phyloP scores from a whole-genome alignment of 2,113 vertebrate genomes.

The Microtus richardsoni region DNA sequence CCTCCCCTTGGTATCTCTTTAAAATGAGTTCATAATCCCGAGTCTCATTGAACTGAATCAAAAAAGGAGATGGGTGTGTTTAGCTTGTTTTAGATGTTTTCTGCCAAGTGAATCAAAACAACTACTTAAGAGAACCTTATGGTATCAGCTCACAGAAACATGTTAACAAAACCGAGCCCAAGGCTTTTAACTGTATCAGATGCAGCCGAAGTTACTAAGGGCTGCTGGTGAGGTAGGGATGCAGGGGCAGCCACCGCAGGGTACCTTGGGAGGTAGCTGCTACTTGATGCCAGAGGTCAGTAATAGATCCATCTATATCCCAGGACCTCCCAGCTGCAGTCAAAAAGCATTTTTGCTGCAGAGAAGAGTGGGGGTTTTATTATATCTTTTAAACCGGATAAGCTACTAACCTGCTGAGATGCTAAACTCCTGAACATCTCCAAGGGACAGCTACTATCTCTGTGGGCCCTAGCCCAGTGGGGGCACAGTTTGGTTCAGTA shows the following conservation, averaged over 20 bases:
- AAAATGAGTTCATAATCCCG: not conserved
- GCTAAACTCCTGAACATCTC: not conserved
- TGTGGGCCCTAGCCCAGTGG: too few species aligned
- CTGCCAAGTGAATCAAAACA: not conserved
- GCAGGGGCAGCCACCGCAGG: accelerated
- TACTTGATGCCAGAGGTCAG: accelerated
- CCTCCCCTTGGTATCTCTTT: not conserved
- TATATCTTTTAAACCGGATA: too few species aligned
- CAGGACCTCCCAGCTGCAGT: accelerated
- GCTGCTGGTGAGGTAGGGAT: not conserved
- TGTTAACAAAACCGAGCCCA: not conserved
- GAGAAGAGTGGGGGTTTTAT: not conserved
- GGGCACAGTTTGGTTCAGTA: accelerated
- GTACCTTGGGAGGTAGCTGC: not conserved
- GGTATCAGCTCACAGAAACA: not conserved
- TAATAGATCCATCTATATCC: accelerated
- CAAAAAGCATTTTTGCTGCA: not conserved
- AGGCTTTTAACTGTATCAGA: not conserved
- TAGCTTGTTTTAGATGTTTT: not conserved
- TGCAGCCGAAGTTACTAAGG: too few species aligned
- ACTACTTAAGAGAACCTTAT: not conserved
- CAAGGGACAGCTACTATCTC: too few species aligned
- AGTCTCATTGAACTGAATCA: not conserved
- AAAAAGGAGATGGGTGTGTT: not conserved
- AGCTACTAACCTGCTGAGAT: too few species aligned